phyloP scores from a whole-genome alignment of 2,888 invertebrate species.

The Kuschelorhynchus macadamiae region DNA sequence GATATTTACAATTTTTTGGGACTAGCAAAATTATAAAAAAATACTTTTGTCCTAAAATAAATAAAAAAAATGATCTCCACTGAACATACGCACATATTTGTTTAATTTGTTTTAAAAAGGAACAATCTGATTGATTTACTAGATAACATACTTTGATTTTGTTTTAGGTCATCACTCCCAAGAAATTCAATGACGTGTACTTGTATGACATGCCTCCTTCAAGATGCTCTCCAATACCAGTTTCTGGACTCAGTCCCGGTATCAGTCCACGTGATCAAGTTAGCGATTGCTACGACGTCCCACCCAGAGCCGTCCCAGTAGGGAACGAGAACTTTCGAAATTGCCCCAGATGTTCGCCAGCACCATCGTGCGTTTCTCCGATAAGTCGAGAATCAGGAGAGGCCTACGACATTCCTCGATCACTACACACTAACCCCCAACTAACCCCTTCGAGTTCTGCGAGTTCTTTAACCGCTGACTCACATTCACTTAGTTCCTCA shows the following conservation, averaged over 20 bases:
- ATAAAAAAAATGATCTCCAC: too few relatives aligned
- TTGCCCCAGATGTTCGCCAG: slow-evolving; percentile 70
- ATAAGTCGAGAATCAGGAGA: slow-evolving; percentile 66
- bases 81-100: too few relatives aligned
- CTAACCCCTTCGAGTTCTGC: slow-evolving; percentile 68
- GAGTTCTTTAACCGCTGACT: slow-evolving; percentile 75
- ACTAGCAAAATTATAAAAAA: too few relatives aligned
- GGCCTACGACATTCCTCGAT: slow-evolving; percentile 78
- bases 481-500: slow-evolving; percentile 72
- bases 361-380: slow-evolving; percentile 68
- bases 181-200: slow-evolving; percentile 81
- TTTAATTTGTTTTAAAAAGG: too few relatives aligned
- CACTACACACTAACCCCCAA: slow-evolving; percentile 62
- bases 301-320: slow-evolving; percentile 75
- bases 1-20: too few relatives aligned
- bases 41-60: too few relatives aligned
- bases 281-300: slow-evolving; percentile 74
- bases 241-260: slow-evolving; percentile 63
- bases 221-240: slow-evolving; percentile 63
- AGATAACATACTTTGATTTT: too few relatives aligned
- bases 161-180: slow-evolving; percentile 77
- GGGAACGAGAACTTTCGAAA: slow-evolving; percentile 72
- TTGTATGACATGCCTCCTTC: slow-evolving; percentile 77
- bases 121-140: too few relatives aligned
- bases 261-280: slow-evolving; percentile 57